These are phyloP conservation scores for Heteromurus nitidus DNA, from an alignment of 2,888 invertebrate species.

Conservation along the genomic window DNA sequence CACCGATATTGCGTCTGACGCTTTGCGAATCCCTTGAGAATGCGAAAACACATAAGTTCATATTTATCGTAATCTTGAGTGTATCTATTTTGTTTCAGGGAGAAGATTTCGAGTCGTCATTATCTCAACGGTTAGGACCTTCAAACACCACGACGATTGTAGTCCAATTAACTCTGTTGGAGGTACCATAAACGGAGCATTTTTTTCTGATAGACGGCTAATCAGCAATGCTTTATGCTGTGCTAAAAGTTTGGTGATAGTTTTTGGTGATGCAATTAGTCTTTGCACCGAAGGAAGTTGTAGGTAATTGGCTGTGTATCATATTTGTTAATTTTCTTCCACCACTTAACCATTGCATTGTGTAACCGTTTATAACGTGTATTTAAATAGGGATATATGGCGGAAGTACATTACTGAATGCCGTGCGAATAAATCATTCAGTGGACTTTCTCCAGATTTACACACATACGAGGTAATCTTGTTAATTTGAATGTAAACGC, in stretches of 20 bases:
- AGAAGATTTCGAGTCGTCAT: conserved; percentile 90
- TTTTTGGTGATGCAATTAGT: conserved; percentile 89
- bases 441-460: conserved; percentile 25
- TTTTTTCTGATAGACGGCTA: conserved; percentile 86
- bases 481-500: too few species aligned
- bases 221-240: conserved; percentile 88
- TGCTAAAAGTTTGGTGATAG: conserved; percentile 87
- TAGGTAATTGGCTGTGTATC: conserved; percentile 75
- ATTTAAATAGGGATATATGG: conserved; percentile 82
- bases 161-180: background rate
- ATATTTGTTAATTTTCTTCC: conserved; percentile 26
- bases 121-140: conserved; percentile 85
- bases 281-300: conserved; percentile 87
- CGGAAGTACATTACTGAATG: conserved; percentile 77
- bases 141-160: background rate
- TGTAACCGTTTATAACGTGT: conserved; percentile 52
- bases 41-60: too few species aligned
- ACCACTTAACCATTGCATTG: background rate
- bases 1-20: too few species aligned
- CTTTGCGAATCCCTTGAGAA: too few species aligned
- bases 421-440: conserved; percentile 35
- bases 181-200: conserved; percentile 84
- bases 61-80: too few species aligned
- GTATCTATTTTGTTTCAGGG: conserved; percentile 75
- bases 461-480: conserved; percentile 11